Percentiles rank a stretch among this genome's conserved stretches.
Evolutionary conservation across 2,888 invertebrate species (phyloP).

Genomic region (Rhodophaea formosa): DNA sequence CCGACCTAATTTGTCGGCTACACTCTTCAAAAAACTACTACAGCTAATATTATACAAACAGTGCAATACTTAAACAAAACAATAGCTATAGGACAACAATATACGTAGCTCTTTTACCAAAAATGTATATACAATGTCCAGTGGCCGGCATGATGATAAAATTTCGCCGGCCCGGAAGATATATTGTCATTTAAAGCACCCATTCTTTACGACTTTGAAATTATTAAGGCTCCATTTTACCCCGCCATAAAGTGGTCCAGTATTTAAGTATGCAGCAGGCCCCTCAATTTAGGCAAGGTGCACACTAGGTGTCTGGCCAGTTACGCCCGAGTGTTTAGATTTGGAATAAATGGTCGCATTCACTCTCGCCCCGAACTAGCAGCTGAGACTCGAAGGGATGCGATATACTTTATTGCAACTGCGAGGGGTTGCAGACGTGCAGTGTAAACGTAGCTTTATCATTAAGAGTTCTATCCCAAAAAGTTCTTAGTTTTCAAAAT

Average conservation of each 20-base stretch:
- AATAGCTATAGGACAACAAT: too few relatives aligned
- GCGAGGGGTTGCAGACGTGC: constrained; percentile 11
- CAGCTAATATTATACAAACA: too few relatives aligned
- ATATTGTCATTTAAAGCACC: neutral
- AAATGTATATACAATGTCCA: neutral
- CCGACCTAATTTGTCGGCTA: too few relatives aligned
- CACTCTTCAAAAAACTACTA: too few relatives aligned
- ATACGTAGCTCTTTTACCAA: too few relatives aligned
- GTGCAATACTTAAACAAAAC: too few relatives aligned
- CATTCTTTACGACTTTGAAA: constrained; percentile 12
- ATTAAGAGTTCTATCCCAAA: neutral
- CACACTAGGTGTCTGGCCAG: constrained; percentile 22
- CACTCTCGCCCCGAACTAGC: constrained; percentile 50
- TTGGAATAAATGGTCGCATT: constrained; percentile 48
- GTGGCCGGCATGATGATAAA: neutral
- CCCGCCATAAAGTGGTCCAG: constrained; percentile 11
- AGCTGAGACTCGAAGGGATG: constrained; percentile 52
- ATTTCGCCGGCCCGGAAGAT: neutral
- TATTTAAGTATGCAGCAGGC: constrained; percentile 8
- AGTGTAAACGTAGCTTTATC: constrained; percentile 18
- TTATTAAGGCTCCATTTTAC: constrained; percentile 9
- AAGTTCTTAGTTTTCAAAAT: too few relatives aligned
- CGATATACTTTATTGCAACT: constrained; percentile 47
- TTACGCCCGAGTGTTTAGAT: constrained; percentile 34
- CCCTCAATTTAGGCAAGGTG: constrained; percentile 1